Evolutionary conservation across 64 coral and sea anemone genomes (phyloP).

Genomic region (Platygyra sinensis): DNA sequence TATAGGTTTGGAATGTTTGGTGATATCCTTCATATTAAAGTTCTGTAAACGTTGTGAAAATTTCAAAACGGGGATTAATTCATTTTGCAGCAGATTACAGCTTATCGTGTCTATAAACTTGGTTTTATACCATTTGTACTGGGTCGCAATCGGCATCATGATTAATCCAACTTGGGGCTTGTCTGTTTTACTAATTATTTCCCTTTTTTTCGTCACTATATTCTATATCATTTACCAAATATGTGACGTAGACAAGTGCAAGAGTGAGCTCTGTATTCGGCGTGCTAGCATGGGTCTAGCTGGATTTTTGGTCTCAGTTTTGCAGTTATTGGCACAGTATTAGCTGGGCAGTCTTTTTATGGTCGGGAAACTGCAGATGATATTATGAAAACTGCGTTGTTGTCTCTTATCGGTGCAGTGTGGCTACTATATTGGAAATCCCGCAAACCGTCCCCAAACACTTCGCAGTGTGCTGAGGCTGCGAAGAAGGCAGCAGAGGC

Average conservation of each 20-base stretch:
- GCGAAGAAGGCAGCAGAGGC: too few species aligned
- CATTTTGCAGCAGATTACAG: not conserved
- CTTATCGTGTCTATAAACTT: not conserved
- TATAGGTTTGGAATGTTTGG: not conserved
- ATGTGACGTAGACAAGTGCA: not conserved
- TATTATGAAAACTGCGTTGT: too few species aligned
- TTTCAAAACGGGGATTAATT: not conserved
- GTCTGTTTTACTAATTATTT: not conserved
- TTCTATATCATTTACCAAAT: not conserved
- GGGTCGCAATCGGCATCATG: not conserved
- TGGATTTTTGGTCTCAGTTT: too few species aligned
- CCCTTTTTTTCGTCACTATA: not conserved
- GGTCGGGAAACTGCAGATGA: too few species aligned
- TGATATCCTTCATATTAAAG: not conserved
- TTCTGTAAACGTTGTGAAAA: not conserved
- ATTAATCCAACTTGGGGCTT: conserved; percentile 1
- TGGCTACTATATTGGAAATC: too few species aligned
- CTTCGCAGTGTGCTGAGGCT: too few species aligned
- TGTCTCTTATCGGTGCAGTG: too few species aligned
- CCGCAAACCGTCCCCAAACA: too few species aligned
- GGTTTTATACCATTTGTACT: not conserved
- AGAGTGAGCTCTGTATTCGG: not conserved
- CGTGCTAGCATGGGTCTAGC: not conserved
- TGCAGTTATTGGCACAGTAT: too few species aligned
- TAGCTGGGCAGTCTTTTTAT: too few species aligned